Percentiles rank a stretch among this genome's conserved stretches.
Conservation (phyloP, 2,797 vertebrate species). For the Limnodromus scolopaceus region DNA sequence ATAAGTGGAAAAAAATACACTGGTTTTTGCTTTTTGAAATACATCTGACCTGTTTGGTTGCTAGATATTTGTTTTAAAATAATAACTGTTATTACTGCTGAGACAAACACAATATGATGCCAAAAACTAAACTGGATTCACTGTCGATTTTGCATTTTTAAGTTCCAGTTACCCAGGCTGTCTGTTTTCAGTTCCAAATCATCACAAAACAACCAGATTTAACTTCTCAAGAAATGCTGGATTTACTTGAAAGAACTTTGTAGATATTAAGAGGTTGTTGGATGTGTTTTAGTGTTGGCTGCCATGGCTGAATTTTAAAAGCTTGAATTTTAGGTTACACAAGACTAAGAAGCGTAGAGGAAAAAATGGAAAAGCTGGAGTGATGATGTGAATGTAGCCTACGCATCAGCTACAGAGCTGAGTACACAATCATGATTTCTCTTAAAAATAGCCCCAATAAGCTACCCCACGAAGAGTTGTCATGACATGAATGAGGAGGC, state of each 20-base stretch:
- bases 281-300: constrained; percentile 25
- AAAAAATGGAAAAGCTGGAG: background rate
- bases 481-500: background rate
- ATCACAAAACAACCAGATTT: constrained; percentile 41
- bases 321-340: constrained; percentile 21
- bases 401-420: background rate
- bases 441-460: background rate
- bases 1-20: background rate
- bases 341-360: background rate
- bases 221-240: constrained; percentile 47
- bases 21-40: background rate
- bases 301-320: constrained; percentile 28
- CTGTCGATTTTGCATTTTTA: background rate
- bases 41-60: constrained; percentile 7
- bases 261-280: constrained; percentile 25
- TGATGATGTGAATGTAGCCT: background rate
- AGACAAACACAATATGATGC: constrained; percentile 26
- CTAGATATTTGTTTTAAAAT: constrained; percentile 35
- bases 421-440: background rate
- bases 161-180: constrained; percentile 14
- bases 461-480: background rate
- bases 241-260: constrained; percentile 24
- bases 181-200: constrained; percentile 44
- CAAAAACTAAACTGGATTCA: constrained; percentile 26
- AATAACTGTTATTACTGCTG: constrained; percentile 28